A percentile compares a stretch with the other conserved stretches of the same genome.
Conservation (phyloP, 2,113 vertebrate genomes). For the Willisornis vidua region DNA sequence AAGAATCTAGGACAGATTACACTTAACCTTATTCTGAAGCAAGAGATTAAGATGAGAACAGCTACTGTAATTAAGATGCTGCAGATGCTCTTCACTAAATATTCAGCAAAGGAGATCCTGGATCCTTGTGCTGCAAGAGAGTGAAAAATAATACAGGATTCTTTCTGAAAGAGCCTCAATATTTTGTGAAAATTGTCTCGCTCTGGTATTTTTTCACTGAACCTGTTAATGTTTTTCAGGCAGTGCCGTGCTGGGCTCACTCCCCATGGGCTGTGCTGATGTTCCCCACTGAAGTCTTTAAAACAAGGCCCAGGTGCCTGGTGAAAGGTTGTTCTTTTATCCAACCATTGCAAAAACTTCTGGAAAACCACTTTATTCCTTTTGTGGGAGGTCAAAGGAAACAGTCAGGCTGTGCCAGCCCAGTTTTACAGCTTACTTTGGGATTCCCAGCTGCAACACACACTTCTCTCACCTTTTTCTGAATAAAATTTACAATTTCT, state of each 20-base stretch:
- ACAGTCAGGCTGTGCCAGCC: background rate
- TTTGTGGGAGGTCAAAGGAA: background rate
- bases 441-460: background rate
- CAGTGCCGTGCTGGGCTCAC: background rate
- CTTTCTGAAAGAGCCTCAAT: background rate
- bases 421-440: background rate
- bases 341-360: background rate
- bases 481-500: background rate
- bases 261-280: background rate
- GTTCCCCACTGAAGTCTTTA: background rate
- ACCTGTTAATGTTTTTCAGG: background rate
- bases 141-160: background rate
- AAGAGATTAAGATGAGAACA: slow-evolving; percentile 72
- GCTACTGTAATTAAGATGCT: slow-evolving; percentile 71
- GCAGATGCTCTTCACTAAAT: slow-evolving; percentile 70
- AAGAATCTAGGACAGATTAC: slow-evolving; percentile 86
- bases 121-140: background rate
- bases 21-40: slow-evolving; percentile 73
- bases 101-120: slow-evolving; percentile 9
- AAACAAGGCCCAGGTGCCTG: background rate
- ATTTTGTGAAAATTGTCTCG: background rate
- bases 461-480: background rate
- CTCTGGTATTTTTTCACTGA: background rate
- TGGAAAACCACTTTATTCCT: background rate
- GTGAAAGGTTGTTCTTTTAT: background rate